A percentile compares a stretch with the other conserved stretches of the same genome.
Evolutionary conservation across 2,113 vertebrate genomes (phyloP).

Genomic region (Kryptolebias marmoratus): DNA sequence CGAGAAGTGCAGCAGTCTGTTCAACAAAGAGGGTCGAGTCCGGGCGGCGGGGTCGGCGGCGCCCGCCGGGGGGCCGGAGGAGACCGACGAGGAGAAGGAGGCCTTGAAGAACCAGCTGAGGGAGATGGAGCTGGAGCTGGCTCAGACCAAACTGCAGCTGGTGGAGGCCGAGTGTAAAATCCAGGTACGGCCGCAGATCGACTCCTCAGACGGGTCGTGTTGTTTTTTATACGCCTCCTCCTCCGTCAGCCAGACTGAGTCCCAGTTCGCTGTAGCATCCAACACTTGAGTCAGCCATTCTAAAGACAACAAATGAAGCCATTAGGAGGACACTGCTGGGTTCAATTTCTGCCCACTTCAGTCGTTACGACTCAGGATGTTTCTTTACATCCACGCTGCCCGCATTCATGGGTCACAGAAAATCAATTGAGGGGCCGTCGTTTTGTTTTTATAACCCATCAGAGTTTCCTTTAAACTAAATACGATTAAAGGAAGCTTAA

Average conservation of each 20-base stretch:
- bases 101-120: constrained; percentile 92
- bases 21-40: constrained; percentile 77
- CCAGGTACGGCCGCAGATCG: constrained; percentile 82
- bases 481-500: neutral
- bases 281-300: neutral
- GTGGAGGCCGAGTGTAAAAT: constrained; percentile 99
- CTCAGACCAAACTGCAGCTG: constrained; percentile 97
- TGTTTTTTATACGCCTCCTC: no score
- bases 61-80: constrained; percentile 84
- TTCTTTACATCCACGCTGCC: constrained; percentile 1
- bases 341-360: no score
- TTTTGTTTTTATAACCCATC: constrained; percentile 7
- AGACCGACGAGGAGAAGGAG: constrained; percentile 94
- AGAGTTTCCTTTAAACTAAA: constrained; percentile 1
- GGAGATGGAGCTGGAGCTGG: constrained; percentile 97
- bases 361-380: no score
- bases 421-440: neutral
- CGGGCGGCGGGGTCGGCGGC: constrained; percentile 66
- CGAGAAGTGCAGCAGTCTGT: constrained; percentile 74
- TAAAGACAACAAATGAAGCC: neutral
- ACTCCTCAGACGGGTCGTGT: no score
- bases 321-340: neutral
- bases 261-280: neutral
- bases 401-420: neutral
- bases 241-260: neutral